Base-by-base conservation (phyloP, 2,888 invertebrate genomes). In the Diaprepes abbreviatus region DNA sequence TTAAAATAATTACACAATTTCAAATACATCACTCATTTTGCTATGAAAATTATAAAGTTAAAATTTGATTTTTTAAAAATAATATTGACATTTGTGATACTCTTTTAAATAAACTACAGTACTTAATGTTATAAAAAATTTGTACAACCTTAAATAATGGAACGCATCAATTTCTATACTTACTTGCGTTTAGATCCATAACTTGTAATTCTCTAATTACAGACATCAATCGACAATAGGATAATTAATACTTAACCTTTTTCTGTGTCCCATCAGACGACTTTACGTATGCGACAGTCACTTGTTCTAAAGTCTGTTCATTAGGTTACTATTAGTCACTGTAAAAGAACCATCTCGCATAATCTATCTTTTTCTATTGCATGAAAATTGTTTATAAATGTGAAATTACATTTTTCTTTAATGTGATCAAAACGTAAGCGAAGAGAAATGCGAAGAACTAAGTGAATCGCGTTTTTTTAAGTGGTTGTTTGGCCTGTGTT, bases 221-320 rank as follows among this genome's bases (percentile, higher is more conserved):
- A 43, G 48, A 62, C 55, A 57, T 63, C 63, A 55, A 40, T 57
- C 55, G 55, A 68, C 63, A 63, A 68, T 68, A 58, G 68, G 28
- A 59, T 57, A 68, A 68, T 68, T 68, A 68, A 60, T 66, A 38
- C 57, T 48, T 45, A 58, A 58, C 57, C 57, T 57, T 66, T 65
- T 65, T 58, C 58, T 66, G 48, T 65, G 65, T 57, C 58, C 58
- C 33, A 48, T 58, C 50, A 50, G 33, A 33, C 50, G 24, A 64
- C 14, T 43, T 43, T 43, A 54, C 24, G 64, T 55, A 35, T 36
- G 55, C 36, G 38, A 55, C 24, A 28, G 16, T 36, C 35, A 28
- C 48, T 50, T 50, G 48, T 31, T 50, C 14, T 31, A 1, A 14
- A 31, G 31, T 43, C 6, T 24, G 40, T 40, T 43, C 58, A 14